Evolutionary conservation across 1,140 invertebrate species (phyloP).

Genomic region (Heliconius nattereri): DNA sequence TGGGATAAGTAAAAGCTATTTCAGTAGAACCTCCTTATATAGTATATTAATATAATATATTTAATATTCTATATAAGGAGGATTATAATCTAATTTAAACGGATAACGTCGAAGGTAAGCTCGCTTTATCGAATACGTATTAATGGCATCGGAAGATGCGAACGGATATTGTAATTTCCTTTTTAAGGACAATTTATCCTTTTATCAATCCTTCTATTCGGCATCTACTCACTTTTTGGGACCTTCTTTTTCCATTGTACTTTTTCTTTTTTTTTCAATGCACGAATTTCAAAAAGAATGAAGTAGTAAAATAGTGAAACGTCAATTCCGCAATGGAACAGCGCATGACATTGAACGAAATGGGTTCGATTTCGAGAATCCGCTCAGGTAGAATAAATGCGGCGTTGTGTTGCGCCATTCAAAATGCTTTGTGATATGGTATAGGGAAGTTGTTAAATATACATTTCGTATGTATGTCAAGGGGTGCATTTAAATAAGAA

Average conservation of each 20-base stretch:
- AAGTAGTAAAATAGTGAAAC: no score
- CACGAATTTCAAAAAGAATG: no score
- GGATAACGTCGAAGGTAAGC: neutral
- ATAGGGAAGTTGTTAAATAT: no score
- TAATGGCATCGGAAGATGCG: slow-evolving; percentile 1
- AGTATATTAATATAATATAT: neutral
- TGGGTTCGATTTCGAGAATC: no score
- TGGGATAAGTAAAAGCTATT: neutral
- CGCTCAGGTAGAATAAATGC: no score
- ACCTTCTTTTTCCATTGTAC: neutral
- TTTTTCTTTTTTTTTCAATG: no score
- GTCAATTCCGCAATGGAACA: no score
- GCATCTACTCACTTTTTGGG: neutral
- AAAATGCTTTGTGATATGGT: no score
- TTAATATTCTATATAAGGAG: neutral
- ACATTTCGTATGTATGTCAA: no score
- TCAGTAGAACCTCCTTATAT: neutral
- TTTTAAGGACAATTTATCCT: slow-evolving; percentile 8
- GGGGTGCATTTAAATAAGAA: no score
- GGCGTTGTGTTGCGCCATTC: no score
- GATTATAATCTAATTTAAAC: slow-evolving; percentile 5
- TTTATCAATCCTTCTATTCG: slow-evolving; percentile 6
- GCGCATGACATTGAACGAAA: no score
- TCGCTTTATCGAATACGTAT: slow-evolving; percentile 7
- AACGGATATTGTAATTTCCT: slow-evolving; percentile 16